Evolutionary conservation across 2,888 invertebrate species (phyloP).

Genomic region (Zeuzera pyrina): DNA sequence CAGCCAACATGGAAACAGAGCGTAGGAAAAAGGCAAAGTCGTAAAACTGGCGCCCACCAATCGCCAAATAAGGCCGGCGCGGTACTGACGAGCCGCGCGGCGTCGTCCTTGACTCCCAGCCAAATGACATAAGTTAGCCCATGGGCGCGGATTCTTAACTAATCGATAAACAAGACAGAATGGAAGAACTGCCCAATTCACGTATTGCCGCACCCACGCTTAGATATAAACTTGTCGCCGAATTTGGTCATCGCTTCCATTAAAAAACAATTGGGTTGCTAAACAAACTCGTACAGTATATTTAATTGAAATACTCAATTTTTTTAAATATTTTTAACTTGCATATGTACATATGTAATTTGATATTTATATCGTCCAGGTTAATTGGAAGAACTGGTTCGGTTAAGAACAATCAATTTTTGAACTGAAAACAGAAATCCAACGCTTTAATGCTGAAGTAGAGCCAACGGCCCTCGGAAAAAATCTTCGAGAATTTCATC

Average conservation of each 20-base stretch:
- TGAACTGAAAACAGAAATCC: too few relatives aligned
- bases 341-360: too few relatives aligned
- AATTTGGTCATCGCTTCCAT: constrained; percentile 47
- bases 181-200: constrained; percentile 49
- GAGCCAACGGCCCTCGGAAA: too few relatives aligned
- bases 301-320: too few relatives aligned
- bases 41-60: constrained; percentile 72
- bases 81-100: constrained; percentile 52
- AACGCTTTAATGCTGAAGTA: too few relatives aligned
- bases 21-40: constrained; percentile 66
- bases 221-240: constrained; percentile 44
- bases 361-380: too few relatives aligned
- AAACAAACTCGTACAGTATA: too few relatives aligned
- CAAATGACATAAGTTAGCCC: constrained; percentile 72
- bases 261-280: too few relatives aligned
- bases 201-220: constrained; percentile 52
- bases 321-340: too few relatives aligned
- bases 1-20: constrained; percentile 56
- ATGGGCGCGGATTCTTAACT: constrained; percentile 67
- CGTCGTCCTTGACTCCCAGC: constrained; percentile 69
- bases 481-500: too few relatives aligned
- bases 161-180: constrained; percentile 67
- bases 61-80: constrained; percentile 64
- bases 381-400: too few relatives aligned
- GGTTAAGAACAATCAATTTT: too few relatives aligned